Conservation (phyloP, 2,797 vertebrate species). For the Crypturellus tataupa region DNA sequence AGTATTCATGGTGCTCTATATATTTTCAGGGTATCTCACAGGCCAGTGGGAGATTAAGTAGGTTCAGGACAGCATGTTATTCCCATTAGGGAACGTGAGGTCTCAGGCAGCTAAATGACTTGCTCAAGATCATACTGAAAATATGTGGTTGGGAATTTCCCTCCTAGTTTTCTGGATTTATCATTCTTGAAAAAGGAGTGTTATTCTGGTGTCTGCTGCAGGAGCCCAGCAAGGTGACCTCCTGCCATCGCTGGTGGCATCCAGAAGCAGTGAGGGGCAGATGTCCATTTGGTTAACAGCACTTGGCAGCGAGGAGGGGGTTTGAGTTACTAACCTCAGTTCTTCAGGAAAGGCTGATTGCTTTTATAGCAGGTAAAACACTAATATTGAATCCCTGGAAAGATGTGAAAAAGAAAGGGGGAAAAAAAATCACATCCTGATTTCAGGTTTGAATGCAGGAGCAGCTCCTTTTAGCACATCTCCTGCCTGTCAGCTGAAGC, state of each 20-base stretch:
- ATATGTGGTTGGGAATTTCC: neutral
- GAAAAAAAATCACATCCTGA: neutral
- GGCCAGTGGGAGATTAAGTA: neutral
- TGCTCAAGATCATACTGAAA: neutral
- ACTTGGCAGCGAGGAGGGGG: neutral
- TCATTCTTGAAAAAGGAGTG: neutral
- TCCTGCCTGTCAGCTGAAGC: neutral
- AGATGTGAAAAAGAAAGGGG: neutral
- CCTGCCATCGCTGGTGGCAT: neutral
- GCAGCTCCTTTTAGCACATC: neutral
- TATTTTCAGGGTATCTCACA: neutral
- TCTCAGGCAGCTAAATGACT: neutral
- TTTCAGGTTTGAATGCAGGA: neutral
- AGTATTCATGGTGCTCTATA: neutral
- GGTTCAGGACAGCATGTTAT: neutral
- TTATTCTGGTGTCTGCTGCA: neutral
- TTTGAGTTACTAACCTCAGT: neutral
- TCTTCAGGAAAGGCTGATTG: neutral
- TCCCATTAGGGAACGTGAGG: neutral
- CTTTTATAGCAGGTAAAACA: neutral
- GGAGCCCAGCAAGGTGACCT: fast-evolving
- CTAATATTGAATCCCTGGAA: too few relatives aligned
- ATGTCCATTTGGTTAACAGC: fast-evolving
- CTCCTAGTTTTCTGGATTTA: neutral
- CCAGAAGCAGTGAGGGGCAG: neutral